Evolutionary conservation across 2,797 vertebrate genomes (phyloP).

Genomic region (Anas acuta): DNA sequence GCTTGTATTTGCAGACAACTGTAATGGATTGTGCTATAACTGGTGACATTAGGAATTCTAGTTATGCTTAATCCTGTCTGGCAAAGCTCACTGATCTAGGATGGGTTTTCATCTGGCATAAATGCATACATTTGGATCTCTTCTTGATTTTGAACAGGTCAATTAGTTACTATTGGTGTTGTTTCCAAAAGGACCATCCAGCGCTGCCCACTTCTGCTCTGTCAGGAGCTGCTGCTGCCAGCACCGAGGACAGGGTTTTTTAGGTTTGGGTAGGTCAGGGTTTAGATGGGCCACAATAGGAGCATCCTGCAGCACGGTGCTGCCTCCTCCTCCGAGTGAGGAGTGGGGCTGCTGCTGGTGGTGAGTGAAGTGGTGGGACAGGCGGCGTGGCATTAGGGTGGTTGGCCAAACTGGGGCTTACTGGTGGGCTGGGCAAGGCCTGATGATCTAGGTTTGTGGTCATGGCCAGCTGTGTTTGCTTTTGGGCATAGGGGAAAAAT

Average conservation of each 20-base stretch:
- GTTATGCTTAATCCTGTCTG: background rate
- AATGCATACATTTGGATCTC: background rate
- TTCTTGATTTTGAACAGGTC: background rate
- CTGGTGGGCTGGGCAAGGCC: background rate
- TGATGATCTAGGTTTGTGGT: background rate
- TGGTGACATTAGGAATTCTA: background rate
- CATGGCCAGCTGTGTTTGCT: background rate
- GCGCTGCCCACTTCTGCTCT: background rate
- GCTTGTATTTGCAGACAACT: background rate
- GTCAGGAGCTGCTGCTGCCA: background rate
- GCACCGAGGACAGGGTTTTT: accelerated
- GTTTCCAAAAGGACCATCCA: background rate
- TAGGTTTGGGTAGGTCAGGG: background rate
- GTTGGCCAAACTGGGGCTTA: no score
- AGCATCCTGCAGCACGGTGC: no score
- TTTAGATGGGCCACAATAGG: background rate
- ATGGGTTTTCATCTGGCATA: background rate
- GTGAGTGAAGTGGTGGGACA: background rate
- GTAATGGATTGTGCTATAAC: background rate
- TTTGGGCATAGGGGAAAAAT: background rate
- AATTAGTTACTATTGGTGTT: background rate
- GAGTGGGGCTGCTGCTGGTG: background rate
- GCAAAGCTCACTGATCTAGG: accelerated
- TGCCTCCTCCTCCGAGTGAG: background rate
- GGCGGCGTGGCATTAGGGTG: background rate